phyloP scores from a whole-genome alignment of 2,888 invertebrate genomes.

The Noctua janthina region DNA sequence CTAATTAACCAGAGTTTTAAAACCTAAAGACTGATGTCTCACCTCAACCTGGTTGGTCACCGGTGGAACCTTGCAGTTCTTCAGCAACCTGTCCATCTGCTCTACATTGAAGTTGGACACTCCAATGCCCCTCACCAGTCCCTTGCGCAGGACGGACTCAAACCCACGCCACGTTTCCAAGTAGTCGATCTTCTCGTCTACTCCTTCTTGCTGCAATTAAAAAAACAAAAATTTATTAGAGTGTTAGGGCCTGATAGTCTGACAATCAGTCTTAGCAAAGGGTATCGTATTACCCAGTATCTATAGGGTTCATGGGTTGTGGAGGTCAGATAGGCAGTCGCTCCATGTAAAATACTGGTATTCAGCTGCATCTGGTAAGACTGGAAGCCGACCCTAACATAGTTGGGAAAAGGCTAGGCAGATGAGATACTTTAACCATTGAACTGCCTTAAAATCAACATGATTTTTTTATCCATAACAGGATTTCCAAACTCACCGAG shows the following conservation, averaged over 20 bases:
- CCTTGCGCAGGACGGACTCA: conserved; percentile 92
- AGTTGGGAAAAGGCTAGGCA: too few species aligned
- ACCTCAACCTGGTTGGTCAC: conserved; percentile 90
- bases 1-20: background rate
- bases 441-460: background rate
- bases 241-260: background rate
- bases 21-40: conserved; percentile 10
- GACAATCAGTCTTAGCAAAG: too few species aligned
- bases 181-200: conserved; percentile 92
- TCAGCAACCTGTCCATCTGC: conserved; percentile 92
- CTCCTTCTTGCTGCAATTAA: conserved; percentile 78
- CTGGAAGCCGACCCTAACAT: background rate
- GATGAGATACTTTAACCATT: too few species aligned
- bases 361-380: background rate
- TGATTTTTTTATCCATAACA: background rate
- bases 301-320: too few species aligned
- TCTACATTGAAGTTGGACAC: conserved; percentile 95
- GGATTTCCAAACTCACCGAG: conserved; percentile 71
- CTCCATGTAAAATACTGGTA: too few species aligned
- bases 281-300: too few species aligned
- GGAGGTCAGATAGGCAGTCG: too few species aligned
- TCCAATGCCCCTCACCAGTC: conserved; percentile 93
- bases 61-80: conserved; percentile 90
- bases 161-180: conserved; percentile 94
- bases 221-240: background rate